Percentiles rank a stretch among this genome's conserved stretches.
phyloP scores from a whole-genome alignment of 2,888 invertebrate species.

The Ornithoptera alexandrae region DNA sequence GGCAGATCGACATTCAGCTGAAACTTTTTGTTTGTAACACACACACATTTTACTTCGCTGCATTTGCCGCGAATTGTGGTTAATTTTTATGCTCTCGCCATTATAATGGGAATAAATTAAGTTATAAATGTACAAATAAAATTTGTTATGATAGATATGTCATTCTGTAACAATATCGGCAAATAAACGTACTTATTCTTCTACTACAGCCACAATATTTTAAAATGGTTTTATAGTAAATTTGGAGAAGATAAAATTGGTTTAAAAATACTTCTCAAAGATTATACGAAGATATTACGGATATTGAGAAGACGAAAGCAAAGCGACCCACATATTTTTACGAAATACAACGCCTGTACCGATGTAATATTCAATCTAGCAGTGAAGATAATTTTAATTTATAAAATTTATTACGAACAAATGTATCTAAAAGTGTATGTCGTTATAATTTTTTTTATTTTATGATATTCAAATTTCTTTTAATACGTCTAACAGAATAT shows the following conservation, averaged over 20 bases:
- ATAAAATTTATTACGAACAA: too few relatives aligned
- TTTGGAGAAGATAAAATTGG: too few relatives aligned
- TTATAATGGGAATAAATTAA: conserved; percentile 19
- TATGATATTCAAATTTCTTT: not conserved
- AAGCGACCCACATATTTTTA: too few relatives aligned
- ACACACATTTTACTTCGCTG: conserved; percentile 24
- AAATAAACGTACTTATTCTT: not conserved
- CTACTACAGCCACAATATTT: not conserved
- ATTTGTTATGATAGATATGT: not conserved
- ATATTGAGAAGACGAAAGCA: too few relatives aligned
- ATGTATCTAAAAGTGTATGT: too few relatives aligned
- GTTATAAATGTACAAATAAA: conserved; percentile 14
- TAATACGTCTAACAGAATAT: not conserved
- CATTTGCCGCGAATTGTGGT: conserved; percentile 18
- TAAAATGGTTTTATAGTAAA: not conserved
- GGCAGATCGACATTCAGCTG: conserved; percentile 33
- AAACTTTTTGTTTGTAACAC: conserved; percentile 36
- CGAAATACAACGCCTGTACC: too few relatives aligned
- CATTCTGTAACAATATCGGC: not conserved
- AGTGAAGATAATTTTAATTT: too few relatives aligned
- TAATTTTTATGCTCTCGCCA: conserved; percentile 33
- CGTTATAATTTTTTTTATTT: not conserved
- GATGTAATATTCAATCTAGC: too few relatives aligned
- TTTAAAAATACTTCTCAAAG: too few relatives aligned
- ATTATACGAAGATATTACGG: too few relatives aligned